Evolutionary conservation across 2,113 vertebrate species (phyloP).

Genomic region (Ophiodon elongatus): DNA sequence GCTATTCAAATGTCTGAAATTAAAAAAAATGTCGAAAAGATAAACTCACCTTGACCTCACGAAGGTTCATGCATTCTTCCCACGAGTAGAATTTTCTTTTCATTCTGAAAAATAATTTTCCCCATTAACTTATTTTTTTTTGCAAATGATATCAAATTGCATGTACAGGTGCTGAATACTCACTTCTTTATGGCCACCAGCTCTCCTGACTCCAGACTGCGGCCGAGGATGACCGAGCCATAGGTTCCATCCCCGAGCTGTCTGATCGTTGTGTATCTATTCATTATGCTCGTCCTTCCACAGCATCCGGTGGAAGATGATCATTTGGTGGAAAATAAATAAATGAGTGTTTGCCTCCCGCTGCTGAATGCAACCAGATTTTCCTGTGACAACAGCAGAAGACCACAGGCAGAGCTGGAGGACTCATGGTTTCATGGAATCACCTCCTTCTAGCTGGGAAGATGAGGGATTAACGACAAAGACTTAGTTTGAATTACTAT

Average conservation of each 20-base stretch:
- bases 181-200: conserved; percentile 97
- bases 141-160: neutral
- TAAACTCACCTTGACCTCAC: conserved; percentile 93
- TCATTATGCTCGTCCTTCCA: conserved; percentile 87
- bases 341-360: conserved; percentile 59
- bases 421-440: conserved; percentile 90
- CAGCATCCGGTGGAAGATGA: conserved; percentile 72
- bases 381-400: conserved; percentile 91
- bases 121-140: neutral
- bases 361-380: conserved; percentile 89
- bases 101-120: conserved; percentile 85
- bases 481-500: neutral
- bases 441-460: conserved; percentile 73
- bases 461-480: neutral
- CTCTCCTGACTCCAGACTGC: conserved; percentile 95
- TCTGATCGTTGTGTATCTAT: conserved; percentile 94
- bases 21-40: conserved; percentile 2
- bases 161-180: conserved; percentile 62
- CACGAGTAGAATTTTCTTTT: conserved; percentile 99
- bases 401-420: conserved; percentile 83
- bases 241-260: conserved; percentile 98
- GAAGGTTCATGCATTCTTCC: conserved; percentile 98
- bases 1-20: neutral
- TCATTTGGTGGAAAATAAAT: conserved; percentile 42
- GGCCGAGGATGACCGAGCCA: conserved; percentile 94